phyloP scores from a whole-genome alignment of 2,113 vertebrate species.

The Clarias gariepinus region DNA sequence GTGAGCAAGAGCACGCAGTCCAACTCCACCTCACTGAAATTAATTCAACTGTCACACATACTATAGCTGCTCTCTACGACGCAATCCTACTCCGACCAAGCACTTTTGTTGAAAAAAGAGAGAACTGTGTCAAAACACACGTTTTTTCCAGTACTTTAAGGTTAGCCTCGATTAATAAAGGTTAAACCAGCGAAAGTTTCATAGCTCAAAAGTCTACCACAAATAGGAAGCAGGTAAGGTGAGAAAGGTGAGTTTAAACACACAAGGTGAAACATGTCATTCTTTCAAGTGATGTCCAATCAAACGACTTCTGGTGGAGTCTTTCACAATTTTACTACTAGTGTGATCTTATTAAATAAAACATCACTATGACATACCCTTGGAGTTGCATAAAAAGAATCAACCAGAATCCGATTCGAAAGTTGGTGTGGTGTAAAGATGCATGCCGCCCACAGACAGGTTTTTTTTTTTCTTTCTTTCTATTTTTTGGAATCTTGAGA shows the following conservation, averaged over 20 bases:
- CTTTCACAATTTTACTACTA: background rate
- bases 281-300: background rate
- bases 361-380: background rate
- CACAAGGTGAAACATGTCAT: background rate
- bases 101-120: background rate
- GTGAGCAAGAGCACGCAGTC: constrained; percentile 21
- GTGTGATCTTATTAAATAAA: background rate
- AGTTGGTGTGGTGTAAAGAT: background rate
- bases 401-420: background rate
- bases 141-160: background rate
- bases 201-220: background rate
- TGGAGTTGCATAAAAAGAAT: background rate
- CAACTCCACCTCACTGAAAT: constrained; percentile 27
- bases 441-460: background rate
- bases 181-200: constrained; percentile 27
- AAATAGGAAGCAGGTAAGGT: constrained; percentile 4
- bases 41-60: constrained; percentile 55
- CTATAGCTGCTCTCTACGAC: background rate
- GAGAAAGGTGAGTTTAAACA: background rate
- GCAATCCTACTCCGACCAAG: background rate
- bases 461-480: background rate
- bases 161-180: background rate
- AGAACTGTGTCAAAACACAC: background rate
- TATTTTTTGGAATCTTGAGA: background rate
- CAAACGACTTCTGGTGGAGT: background rate